Evolutionary conservation across 1,140 invertebrate species (phyloP).

Genomic region (Halyomorpha halys): DNA sequence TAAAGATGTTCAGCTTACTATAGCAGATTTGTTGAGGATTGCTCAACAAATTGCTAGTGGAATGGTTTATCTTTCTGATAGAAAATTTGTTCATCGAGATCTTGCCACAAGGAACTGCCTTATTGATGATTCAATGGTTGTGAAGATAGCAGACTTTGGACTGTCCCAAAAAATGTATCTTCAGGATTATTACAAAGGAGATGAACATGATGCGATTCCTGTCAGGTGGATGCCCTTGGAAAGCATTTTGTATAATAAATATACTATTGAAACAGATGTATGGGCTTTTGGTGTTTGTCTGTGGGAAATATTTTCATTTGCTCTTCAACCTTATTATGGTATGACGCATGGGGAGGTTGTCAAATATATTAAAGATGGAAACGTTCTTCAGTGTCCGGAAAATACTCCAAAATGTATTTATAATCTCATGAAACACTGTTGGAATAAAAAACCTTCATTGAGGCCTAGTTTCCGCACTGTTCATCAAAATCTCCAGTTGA

Average conservation of each 20-base stretch:
- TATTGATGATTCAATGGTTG: slow-evolving; percentile 84
- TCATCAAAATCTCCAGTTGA: slow-evolving; percentile 47
- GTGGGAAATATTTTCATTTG: slow-evolving; percentile 92
- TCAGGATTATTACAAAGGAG: slow-evolving; percentile 84
- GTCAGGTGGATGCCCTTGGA: slow-evolving; percentile 94
- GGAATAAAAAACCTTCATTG: slow-evolving; percentile 72
- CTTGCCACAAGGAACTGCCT: slow-evolving; percentile 92
- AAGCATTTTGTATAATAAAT: slow-evolving; percentile 87
- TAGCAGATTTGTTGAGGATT: slow-evolving; percentile 70
- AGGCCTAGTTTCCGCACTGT: slow-evolving; percentile 74
- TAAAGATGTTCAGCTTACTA: slow-evolving; percentile 48
- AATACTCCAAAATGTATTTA: slow-evolving; percentile 84
- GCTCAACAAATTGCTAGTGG: slow-evolving; percentile 79
- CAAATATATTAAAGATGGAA: slow-evolving; percentile 82
- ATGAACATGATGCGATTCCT: slow-evolving; percentile 86
- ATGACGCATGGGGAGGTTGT: slow-evolving; percentile 93
- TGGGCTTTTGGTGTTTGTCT: slow-evolving; percentile 89
- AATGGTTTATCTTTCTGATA: slow-evolving; percentile 89
- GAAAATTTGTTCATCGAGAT: slow-evolving; percentile 93
- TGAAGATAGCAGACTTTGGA: slow-evolving; percentile 95
- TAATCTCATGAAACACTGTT: slow-evolving; percentile 86
- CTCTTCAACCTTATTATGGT: slow-evolving; percentile 85
- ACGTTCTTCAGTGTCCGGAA: slow-evolving; percentile 75
- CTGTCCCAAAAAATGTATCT: slow-evolving; percentile 86
- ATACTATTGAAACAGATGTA: slow-evolving; percentile 84